Evolutionary conservation across 2,888 invertebrate species (phyloP).

Genomic region (Heliconius charithonia): DNA sequence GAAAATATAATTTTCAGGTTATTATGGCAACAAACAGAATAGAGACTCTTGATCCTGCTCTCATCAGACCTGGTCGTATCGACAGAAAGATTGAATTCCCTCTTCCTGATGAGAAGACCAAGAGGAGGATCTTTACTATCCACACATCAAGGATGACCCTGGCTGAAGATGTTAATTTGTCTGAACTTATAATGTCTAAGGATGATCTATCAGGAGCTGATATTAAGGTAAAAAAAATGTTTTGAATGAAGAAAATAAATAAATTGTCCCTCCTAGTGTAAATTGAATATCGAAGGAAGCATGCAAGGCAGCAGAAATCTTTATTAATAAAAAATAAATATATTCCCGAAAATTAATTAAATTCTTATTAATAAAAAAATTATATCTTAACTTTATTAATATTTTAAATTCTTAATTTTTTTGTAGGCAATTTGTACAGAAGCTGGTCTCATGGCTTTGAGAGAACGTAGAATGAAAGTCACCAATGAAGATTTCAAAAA

Average conservation of each 20-base stretch:
- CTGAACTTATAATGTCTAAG: conserved; percentile 99
- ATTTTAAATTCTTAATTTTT: conserved; percentile 20
- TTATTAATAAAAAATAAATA: too few species aligned
- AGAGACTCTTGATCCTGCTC: conserved; percentile 98
- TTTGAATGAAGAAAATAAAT: too few species aligned
- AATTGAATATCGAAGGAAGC: too few species aligned
- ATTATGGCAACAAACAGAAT: conserved; percentile 99
- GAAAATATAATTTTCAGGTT: conserved; percentile 82
- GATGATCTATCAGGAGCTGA: conserved; percentile 99
- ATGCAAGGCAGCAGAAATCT: too few species aligned
- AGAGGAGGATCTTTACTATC: conserved; percentile 97
- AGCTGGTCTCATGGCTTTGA: conserved; percentile 98
- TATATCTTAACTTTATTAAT: too few species aligned
- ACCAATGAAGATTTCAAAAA: conserved; percentile 99
- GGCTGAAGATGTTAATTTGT: conserved; percentile 97
- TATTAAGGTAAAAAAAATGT: conserved; percentile 87
- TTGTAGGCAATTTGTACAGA: conserved; percentile 98
- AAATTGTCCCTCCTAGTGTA: too few species aligned
- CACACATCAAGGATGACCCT: conserved; percentile 99
- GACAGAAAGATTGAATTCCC: conserved; percentile 99
- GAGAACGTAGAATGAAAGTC: conserved; percentile 99
- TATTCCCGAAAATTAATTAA: too few species aligned
- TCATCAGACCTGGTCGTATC: conserved; percentile 99
- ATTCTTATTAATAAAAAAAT: too few species aligned
- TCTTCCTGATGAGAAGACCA: conserved; percentile 99